Conservation (phyloP, 2,888 invertebrate species). For the Harmothoe impar region DNA sequence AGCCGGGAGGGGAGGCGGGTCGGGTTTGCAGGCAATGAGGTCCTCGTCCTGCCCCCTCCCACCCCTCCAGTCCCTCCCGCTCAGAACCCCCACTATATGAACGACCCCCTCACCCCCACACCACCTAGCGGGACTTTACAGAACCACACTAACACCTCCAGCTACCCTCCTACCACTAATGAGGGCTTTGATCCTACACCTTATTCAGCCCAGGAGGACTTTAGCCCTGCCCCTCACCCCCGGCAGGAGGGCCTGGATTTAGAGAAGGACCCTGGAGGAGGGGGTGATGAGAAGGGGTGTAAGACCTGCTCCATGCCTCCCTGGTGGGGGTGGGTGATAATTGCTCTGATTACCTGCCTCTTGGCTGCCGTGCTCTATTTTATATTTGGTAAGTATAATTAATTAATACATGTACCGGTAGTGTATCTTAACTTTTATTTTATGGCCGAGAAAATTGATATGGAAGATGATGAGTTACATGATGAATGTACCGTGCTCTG, state of each 20-base stretch:
- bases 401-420: neutral
- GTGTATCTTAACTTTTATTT: too few relatives aligned
- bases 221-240: neutral
- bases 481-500: too few relatives aligned
- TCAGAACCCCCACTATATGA: neutral
- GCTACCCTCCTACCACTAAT: neutral
- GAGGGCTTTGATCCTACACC: neutral
- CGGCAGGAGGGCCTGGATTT: neutral
- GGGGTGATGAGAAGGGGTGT: neutral
- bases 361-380: neutral
- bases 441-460: too few relatives aligned
- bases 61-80: neutral
- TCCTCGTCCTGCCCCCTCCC: neutral
- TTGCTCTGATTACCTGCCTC: neutral
- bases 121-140: neutral
- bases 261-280: neutral
- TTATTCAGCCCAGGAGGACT: neutral
- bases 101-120: neutral
- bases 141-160: neutral
- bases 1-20: neutral
- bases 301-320: neutral
- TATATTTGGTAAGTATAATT: constrained; percentile 38
- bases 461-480: too few relatives aligned
- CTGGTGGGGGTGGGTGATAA: constrained; percentile 38
- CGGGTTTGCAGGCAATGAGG: neutral